Percentiles rank a stretch among this genome's conserved stretches.
These are phyloP conservation scores for Drosophila tanythrix DNA, from an alignment of 2,888 invertebrate species.

Conservation along the genomic window DNA sequence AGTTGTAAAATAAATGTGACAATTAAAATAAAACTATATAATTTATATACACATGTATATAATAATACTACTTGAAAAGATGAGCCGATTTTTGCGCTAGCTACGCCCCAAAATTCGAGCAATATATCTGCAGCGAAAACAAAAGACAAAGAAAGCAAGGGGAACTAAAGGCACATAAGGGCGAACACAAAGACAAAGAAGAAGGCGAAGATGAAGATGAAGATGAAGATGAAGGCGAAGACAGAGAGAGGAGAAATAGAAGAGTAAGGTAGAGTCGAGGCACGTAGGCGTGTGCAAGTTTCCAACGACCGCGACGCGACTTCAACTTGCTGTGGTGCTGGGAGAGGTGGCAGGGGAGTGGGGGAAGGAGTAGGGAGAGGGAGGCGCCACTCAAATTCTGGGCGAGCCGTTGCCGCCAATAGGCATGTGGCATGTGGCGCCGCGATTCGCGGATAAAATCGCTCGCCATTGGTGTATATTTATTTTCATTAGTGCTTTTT, in stretches of 20 bases:
- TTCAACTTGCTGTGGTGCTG: neutral
- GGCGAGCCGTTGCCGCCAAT: neutral
- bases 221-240: neutral
- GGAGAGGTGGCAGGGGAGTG: neutral
- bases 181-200: neutral
- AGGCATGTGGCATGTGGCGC: neutral
- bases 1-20: neutral
- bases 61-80: neutral
- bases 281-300: conserved; percentile 1
- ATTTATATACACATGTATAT: neutral
- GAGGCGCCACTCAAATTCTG: neutral
- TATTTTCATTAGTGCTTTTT: conserved; percentile 1
- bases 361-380: neutral
- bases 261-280: neutral
- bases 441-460: neutral
- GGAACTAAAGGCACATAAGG: neutral
- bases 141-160: neutral
- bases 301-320: neutral
- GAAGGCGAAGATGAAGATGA: too few species aligned
- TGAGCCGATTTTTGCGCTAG: neutral
- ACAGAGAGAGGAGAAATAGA: neutral
- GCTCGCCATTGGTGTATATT: neutral
- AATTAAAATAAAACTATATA: neutral
- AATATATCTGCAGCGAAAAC: neutral
- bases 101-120: neutral